Base-by-base conservation (phyloP, 1,140 invertebrate genomes). In the Limonius californicus region DNA sequence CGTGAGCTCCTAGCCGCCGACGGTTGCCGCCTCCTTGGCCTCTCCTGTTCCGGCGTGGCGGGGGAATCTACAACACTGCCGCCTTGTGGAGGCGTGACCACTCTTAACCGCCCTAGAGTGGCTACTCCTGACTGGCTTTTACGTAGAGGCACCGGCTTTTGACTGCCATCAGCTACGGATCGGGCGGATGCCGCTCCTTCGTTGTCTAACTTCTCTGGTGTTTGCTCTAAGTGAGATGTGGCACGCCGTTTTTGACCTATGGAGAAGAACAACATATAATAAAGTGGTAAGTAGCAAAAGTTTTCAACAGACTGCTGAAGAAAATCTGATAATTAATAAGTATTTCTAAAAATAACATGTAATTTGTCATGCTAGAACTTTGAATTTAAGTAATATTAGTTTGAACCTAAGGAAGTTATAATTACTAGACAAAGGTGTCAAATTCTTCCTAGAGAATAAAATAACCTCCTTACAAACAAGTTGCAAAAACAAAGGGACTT, bases 71-170 rank as follows among this genome's bases (percentile, higher is more conserved):
- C 72, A 9, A 73, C 54, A 54, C 72, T 74, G 12, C 69, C 72
- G 18, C 64, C 60, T 42, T 65, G 56, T 6, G 43, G 53, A 16
- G 62, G 61, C 18, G 84, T 83, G 7, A 85, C 80, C 11, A 87
- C 84, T 14, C 85, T 76, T 18, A 86, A 74, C 0, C 85, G 74
- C 1, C 85, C 84, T 68, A 86, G 76, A 1, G 83, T 85, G 6
- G 84, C 80, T 0, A 73, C 74, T n/a, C 75, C 75, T 1, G 73
- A 74, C 54, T 75, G 74, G 42, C 74, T 75, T 57, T 76, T 76
- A 1, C 75, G 64, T 16, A 76, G 56, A 1, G 75, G 74, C 12
- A 74, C 68, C 9, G 73, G 70, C 64, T 71, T 69, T 12, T 67
- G 70, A 53, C 71, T 70, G 14, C 69, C 74, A 50, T 73, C 72